These are phyloP conservation scores for Microctonus hyperodae DNA, from an alignment of 2,888 invertebrate genomes.

Conservation along the genomic window DNA sequence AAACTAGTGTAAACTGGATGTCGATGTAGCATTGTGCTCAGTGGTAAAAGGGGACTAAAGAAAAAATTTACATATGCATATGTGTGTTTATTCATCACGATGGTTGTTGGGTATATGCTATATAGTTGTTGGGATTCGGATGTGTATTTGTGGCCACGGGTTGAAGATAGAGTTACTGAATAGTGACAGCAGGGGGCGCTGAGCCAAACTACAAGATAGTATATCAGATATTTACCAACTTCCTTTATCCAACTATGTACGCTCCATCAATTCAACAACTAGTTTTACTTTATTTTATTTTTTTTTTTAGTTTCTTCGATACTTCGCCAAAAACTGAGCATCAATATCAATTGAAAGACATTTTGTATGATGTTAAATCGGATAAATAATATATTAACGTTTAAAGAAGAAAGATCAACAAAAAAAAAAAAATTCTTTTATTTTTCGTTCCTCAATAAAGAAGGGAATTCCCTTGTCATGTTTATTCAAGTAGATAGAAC, in stretches of 20 bases:
- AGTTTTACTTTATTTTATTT: background rate
- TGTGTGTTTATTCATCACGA: background rate
- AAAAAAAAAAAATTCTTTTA: background rate
- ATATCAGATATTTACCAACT: constrained; percentile 6
- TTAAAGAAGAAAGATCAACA: background rate
- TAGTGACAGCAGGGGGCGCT: background rate
- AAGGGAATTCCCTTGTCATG: constrained; percentile 22
- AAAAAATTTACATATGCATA: background rate
- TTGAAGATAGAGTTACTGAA: constrained; percentile 17
- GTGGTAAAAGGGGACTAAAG: background rate
- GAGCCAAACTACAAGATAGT: constrained; percentile 4
- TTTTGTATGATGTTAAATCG: background rate
- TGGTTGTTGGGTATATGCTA: background rate
- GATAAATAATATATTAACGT: background rate
- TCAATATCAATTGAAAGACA: background rate
- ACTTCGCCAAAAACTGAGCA: constrained; percentile 10
- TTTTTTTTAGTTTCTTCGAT: background rate
- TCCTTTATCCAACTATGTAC: background rate
- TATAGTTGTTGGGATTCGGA: background rate
- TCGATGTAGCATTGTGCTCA: too few species aligned
- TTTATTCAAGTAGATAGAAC: constrained; percentile 2
- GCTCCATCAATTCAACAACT: constrained; percentile 15
- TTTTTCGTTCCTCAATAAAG: background rate
- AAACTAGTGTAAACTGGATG: background rate
- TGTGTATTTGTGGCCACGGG: constrained; percentile 5